These are phyloP conservation scores for Lagodon rhomboides DNA, from an alignment of 2,797 vertebrate species.

Conservation along the genomic window DNA sequence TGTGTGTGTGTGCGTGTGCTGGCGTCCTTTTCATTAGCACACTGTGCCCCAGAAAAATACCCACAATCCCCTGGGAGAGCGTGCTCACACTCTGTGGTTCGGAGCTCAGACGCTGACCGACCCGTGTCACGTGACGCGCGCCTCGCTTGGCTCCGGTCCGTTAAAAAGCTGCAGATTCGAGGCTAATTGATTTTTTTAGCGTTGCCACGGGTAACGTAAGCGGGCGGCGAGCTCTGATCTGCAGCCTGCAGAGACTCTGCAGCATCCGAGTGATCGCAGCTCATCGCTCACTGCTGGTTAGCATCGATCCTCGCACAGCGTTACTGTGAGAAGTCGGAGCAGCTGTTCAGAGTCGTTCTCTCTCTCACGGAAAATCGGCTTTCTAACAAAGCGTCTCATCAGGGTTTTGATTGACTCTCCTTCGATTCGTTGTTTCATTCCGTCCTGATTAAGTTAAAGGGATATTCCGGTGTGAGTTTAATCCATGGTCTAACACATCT, in stretches of 20 bases:
- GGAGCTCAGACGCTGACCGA: conserved; percentile 9
- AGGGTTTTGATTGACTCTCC: too few relatives aligned
- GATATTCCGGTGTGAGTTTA: too few relatives aligned
- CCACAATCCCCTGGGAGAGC: conserved; percentile 32
- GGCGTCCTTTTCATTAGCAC: conserved; percentile 10
- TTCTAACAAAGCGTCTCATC: too few relatives aligned
- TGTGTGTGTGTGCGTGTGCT: conserved; percentile 20
- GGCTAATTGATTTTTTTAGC: conserved; percentile 21
- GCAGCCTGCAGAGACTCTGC: conserved; percentile 8
- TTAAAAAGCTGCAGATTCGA: conserved; percentile 4
- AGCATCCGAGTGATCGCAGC: conserved; percentile 6
- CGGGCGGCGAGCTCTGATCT: background rate
- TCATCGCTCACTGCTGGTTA: conserved; percentile 25
- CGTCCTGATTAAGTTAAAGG: too few relatives aligned
- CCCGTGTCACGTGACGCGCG: background rate
- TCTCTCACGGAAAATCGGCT: too few relatives aligned
- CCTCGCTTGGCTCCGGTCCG: background rate
- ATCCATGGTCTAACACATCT: too few relatives aligned
- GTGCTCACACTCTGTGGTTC: background rate
- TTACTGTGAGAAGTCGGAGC: conserved; percentile 21
- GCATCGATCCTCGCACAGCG: conserved; percentile 17
- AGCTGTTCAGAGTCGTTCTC: background rate
- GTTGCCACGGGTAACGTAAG: conserved; percentile 18
- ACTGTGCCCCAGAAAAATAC: conserved; percentile 21
- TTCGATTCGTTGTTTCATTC: too few relatives aligned